These are phyloP conservation scores for Ifrita kowaldi DNA, from an alignment of 2,113 vertebrate genomes.

Conservation along the genomic window DNA sequence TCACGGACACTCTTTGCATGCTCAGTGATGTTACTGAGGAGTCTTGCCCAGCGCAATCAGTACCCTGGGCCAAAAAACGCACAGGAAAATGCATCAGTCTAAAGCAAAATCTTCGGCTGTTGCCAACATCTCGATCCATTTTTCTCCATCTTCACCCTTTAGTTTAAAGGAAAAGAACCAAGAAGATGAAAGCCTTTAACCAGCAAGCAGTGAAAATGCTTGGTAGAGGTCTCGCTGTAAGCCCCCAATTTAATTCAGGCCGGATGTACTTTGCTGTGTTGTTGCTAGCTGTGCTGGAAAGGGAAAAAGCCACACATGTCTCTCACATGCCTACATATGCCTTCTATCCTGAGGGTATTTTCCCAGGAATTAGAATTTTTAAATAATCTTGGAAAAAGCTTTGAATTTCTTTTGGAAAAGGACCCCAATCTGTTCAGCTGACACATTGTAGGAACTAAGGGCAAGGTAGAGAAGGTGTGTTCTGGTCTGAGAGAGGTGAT, in stretches of 20 bases:
- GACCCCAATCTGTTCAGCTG: neutral
- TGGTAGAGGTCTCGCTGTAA: neutral
- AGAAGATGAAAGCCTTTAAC: neutral
- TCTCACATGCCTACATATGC: neutral
- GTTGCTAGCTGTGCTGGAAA: neutral
- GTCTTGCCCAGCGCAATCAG: neutral
- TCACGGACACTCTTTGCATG: accelerated
- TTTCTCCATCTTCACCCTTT: neutral
- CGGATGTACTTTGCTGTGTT: neutral
- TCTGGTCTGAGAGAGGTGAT: neutral
- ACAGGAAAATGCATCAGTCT: neutral
- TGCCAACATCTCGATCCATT: neutral
- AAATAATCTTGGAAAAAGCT: neutral
- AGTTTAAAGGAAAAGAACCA: neutral
- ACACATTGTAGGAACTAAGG: neutral
- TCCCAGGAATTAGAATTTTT: neutral
- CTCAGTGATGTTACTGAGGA: neutral
- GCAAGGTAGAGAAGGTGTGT: neutral
- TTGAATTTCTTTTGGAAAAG: neutral
- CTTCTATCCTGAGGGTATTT: neutral
- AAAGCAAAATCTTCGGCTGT: neutral
- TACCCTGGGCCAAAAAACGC: neutral
- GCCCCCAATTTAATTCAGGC: neutral
- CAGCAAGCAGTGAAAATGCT: neutral
- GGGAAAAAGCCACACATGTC: neutral